Evolutionary conservation across 2,113 vertebrate species (phyloP).

Genomic region (Alethe diademata): DNA sequence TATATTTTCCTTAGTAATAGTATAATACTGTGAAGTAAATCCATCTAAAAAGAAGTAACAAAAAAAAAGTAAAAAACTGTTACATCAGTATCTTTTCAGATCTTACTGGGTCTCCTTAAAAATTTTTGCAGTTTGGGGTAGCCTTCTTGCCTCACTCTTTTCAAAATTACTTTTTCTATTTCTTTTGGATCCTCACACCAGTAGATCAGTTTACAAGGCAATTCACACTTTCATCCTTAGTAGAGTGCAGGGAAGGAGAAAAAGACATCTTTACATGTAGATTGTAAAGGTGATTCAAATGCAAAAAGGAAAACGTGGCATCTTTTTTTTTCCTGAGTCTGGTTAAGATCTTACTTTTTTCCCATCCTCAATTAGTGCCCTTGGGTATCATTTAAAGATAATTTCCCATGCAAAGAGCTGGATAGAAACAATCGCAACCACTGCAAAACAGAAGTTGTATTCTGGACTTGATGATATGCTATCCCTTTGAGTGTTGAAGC

Average conservation of each 20-base stretch:
- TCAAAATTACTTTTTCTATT: not conserved
- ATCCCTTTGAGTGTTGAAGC: not conserved
- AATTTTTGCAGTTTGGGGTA: rapidly evolving
- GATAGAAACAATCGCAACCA: not conserved
- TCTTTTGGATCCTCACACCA: not conserved
- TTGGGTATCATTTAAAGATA: not conserved
- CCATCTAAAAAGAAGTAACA: not conserved
- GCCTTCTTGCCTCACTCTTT: not conserved
- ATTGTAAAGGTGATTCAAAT: not conserved
- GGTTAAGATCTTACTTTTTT: not conserved
- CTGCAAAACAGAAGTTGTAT: not conserved
- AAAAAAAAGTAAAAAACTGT: not conserved
- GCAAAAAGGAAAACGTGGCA: not conserved
- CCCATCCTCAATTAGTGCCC: not conserved
- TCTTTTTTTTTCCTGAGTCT: not conserved
- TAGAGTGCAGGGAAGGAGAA: not conserved
- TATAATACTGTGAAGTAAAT: not conserved
- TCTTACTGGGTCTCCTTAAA: not conserved
- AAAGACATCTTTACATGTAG: not conserved
- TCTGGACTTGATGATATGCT: not conserved
- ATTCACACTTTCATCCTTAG: not conserved
- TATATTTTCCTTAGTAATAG: not conserved
- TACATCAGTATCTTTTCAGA: not conserved
- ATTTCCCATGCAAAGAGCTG: not conserved
- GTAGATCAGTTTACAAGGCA: not conserved